Evolutionary conservation across 2,888 invertebrate genomes (phyloP).

Genomic region (Cremastobaeus sp.): DNA sequence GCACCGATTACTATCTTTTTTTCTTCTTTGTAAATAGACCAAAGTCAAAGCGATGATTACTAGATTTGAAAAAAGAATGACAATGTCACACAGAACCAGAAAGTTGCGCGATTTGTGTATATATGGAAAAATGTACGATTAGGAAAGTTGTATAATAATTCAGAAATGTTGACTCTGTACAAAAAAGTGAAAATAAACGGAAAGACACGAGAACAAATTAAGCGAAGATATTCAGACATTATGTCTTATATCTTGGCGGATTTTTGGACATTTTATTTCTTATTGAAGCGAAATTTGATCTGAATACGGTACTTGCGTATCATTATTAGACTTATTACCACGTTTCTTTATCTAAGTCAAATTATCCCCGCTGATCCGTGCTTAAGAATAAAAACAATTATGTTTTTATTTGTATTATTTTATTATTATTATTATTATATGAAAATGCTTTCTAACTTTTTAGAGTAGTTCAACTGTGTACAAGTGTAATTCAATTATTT

Average conservation of each 20-base stretch:
- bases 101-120: background rate
- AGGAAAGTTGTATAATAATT: conserved; percentile 34
- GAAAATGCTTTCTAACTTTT: conserved; percentile 46
- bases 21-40: conserved; percentile 44
- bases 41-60: conserved; percentile 22
- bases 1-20: background rate
- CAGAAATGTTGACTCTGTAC: conserved; percentile 27
- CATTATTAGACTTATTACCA: conserved; percentile 2
- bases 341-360: conserved; percentile 40
- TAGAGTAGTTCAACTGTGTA: conserved; percentile 54
- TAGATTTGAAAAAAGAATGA: conserved; percentile 5
- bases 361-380: conserved; percentile 3
- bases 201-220: background rate
- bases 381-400: conserved; percentile 11
- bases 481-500: conserved; percentile 53
- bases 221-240: background rate
- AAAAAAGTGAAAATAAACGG: conserved; percentile 41
- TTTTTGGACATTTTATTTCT: too few species aligned
- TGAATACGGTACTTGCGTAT: conserved; percentile 31
- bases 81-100: conserved; percentile 6
- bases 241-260: too few species aligned
- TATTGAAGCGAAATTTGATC: conserved; percentile 3
- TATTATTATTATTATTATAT: too few species aligned
- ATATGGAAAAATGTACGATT: conserved; percentile 3
- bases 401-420: too few species aligned